phyloP scores from a whole-genome alignment of 1,140 invertebrate genomes.

The Leptinotarsa texana region DNA sequence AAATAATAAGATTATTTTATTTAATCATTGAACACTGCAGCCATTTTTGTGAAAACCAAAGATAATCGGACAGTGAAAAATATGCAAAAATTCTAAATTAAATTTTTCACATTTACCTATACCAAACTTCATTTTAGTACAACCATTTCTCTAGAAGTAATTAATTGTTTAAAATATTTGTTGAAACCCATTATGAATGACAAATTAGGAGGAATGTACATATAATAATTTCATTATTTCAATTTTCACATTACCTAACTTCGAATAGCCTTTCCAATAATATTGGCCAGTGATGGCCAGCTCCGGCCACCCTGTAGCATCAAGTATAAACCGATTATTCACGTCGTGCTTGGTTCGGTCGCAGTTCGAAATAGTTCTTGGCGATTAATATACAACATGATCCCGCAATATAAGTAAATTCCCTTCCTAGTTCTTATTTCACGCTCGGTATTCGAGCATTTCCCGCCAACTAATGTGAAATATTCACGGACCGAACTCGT shows the following conservation, averaged over 20 bases:
- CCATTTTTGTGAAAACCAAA: too few relatives aligned
- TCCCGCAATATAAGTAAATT: constrained; percentile 30
- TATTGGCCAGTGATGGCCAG: background rate
- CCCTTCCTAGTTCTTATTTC: constrained; percentile 30
- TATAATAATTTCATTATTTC: background rate
- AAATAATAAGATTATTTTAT: too few relatives aligned
- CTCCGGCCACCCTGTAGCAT: constrained; percentile 6
- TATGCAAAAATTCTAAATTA: too few relatives aligned
- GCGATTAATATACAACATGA: constrained; percentile 34
- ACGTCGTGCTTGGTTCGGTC: constrained; percentile 29
- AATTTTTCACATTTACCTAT: too few relatives aligned
- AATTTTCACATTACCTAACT: too few relatives aligned
- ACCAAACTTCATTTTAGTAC: too few relatives aligned
- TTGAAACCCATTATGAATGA: background rate
- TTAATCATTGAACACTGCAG: too few relatives aligned
- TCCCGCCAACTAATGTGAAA: constrained; percentile 29
- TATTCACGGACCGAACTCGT: constrained; percentile 15
- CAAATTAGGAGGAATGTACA: background rate
- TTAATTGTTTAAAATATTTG: too few relatives aligned
- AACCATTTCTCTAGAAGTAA: too few relatives aligned
- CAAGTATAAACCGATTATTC: constrained; percentile 38
- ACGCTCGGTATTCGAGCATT: constrained; percentile 17
- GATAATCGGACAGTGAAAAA: too few relatives aligned
- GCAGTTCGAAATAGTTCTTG: constrained; percentile 17
- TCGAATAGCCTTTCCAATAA: too few relatives aligned